phyloP scores from a whole-genome alignment of 2,888 invertebrate genomes.

The Thymelicus sylvestris region DNA sequence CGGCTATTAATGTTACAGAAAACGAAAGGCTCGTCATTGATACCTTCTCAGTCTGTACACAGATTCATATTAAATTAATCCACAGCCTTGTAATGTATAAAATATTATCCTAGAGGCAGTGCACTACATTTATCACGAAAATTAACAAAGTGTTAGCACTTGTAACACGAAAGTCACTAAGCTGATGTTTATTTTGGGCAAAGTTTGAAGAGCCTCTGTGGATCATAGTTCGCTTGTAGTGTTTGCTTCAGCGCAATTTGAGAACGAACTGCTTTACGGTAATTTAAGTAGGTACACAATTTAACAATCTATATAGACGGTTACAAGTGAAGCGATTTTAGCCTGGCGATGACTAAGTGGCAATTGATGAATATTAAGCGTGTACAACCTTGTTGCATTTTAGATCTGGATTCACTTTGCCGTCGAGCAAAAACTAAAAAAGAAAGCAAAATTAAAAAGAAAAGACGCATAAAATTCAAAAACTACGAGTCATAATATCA shows the following conservation, averaged over 20 bases:
- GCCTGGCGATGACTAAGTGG: too few relatives aligned
- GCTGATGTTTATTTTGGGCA: constrained; percentile 11
- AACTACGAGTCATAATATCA: neutral
- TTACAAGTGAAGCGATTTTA: too few relatives aligned
- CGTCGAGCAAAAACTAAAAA: neutral
- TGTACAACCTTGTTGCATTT: too few relatives aligned
- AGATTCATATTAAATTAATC: neutral
- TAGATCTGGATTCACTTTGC: neutral
- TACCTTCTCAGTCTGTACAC: too few relatives aligned
- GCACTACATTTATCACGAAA: constrained; percentile 5
- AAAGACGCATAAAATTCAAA: neutral
- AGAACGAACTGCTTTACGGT: neutral
- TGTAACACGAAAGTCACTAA: constrained; percentile 6
- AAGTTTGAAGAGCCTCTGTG: constrained; percentile 10
- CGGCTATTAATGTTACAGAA: too few relatives aligned
- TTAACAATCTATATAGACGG: too few relatives aligned
- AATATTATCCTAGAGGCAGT: neutral
- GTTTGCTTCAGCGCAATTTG: constrained; percentile 8
- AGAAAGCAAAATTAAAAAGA: neutral
- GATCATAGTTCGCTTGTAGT: neutral
- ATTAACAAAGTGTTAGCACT: neutral
- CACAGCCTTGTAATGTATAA: neutral
- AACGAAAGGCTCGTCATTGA: too few relatives aligned
- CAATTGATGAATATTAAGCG: too few relatives aligned
- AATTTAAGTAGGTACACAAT: neutral